phyloP scores from a whole-genome alignment of 2,113 vertebrate species.

The Nycticorax nycticorax region DNA sequence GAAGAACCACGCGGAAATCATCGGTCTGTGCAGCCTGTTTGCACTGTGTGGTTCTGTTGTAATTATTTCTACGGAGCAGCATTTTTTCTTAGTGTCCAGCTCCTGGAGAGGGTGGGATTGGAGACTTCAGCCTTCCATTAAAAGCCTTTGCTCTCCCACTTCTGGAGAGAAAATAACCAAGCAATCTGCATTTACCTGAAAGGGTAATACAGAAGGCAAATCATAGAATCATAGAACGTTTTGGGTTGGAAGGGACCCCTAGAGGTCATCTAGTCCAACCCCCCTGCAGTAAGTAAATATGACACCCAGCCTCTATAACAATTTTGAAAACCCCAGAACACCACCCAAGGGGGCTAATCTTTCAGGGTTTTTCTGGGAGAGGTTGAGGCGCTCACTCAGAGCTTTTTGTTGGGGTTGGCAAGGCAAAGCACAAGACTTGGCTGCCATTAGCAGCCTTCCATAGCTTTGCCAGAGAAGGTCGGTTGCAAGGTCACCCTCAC shows the following conservation, averaged over 20 bases:
- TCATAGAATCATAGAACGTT: too few species aligned
- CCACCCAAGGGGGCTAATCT: background rate
- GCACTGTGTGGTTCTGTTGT: background rate
- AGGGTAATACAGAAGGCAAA: background rate
- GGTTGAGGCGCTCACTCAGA: background rate
- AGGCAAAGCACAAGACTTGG: background rate
- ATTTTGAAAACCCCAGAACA: background rate
- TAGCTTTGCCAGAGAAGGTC: background rate
- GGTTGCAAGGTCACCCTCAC: background rate
- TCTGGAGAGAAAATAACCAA: background rate
- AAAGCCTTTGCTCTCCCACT: rapidly evolving
- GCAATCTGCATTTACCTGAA: background rate
- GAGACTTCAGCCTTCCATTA: background rate
- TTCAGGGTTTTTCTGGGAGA: background rate
- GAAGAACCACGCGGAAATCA: background rate
- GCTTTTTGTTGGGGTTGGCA: background rate
- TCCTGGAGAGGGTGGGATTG: background rate
- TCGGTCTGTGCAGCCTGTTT: rapidly evolving
- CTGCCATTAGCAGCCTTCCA: background rate
- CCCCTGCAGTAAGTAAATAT: too few species aligned
- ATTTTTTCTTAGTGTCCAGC: background rate
- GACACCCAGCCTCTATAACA: background rate
- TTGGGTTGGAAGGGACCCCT: too few species aligned
- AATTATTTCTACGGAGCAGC: background rate
- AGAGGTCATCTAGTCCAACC: too few species aligned